Conservation (phyloP, 2,888 invertebrate species). For the Rhodophaea formosa region DNA sequence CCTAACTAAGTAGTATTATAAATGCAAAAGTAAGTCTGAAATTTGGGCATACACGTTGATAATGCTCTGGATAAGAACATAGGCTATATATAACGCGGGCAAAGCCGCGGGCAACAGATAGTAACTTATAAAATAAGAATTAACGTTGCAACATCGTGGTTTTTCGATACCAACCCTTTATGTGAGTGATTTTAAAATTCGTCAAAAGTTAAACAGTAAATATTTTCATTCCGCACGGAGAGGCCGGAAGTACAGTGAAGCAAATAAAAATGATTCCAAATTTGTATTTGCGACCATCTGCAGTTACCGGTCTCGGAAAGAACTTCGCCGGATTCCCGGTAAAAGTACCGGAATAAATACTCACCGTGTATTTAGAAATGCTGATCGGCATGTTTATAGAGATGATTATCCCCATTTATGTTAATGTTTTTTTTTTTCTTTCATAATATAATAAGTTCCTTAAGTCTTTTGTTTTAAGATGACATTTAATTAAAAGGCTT, state of each 20-base stretch:
- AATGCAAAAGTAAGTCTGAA: no score
- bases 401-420: constrained; percentile 37
- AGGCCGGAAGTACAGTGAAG: constrained; percentile 33
- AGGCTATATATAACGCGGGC: no score
- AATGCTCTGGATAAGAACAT: no score
- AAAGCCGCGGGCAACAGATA: no score
- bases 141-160: no score
- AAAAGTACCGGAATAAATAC: constrained; percentile 73
- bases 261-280: constrained; percentile 42
- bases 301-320: constrained; percentile 34
- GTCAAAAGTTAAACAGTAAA: background rate
- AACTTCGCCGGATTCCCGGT: constrained; percentile 50
- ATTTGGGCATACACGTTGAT: no score
- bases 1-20: no score
- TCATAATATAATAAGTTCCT: background rate
- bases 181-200: background rate
- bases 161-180: no score
- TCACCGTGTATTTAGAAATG: constrained; percentile 54
- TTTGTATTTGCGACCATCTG: constrained; percentile 51
- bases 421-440: background rate
- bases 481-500: no score
- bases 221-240: background rate
- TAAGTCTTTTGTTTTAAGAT: background rate
- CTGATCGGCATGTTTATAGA: constrained; percentile 35
- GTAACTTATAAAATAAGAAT: no score